Evolutionary conservation across 2,113 vertebrate species (phyloP).

Genomic region (Misgurnus mizolepis): DNA sequence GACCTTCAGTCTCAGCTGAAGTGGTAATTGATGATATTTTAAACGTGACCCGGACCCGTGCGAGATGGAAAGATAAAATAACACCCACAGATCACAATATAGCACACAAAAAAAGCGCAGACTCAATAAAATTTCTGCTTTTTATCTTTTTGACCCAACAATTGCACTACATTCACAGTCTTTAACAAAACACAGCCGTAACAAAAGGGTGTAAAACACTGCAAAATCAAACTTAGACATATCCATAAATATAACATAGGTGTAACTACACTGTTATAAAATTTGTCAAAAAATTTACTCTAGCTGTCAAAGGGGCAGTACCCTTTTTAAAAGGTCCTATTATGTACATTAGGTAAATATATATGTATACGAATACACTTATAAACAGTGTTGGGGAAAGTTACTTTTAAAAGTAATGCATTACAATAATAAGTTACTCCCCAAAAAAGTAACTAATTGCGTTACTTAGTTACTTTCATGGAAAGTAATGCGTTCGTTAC

Average conservation of each 20-base stretch:
- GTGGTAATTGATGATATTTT: conserved; percentile 49
- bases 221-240: background rate
- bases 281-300: no score
- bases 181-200: conserved; percentile 8
- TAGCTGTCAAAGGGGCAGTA: no score
- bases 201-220: conserved; percentile 12
- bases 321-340: no score
- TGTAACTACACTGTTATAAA: no score
- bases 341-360: no score
- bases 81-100: conserved; percentile 11
- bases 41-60: conserved; percentile 42
- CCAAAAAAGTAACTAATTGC: no score
- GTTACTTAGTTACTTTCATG: no score
- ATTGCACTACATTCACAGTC: background rate
- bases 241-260: background rate
- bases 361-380: no score
- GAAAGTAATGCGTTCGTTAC: no score
- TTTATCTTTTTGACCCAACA: conserved; percentile 1
- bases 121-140: conserved; percentile 10
- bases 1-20: conserved; percentile 30
- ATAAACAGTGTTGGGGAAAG: no score
- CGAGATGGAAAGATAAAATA: conserved; percentile 31
- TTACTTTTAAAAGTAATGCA: no score
- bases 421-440: no score
- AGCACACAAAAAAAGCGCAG: conserved; percentile 17